These are phyloP conservation scores for Sylvia borin DNA, from an alignment of 2,797 vertebrate species.

Conservation along the genomic window DNA sequence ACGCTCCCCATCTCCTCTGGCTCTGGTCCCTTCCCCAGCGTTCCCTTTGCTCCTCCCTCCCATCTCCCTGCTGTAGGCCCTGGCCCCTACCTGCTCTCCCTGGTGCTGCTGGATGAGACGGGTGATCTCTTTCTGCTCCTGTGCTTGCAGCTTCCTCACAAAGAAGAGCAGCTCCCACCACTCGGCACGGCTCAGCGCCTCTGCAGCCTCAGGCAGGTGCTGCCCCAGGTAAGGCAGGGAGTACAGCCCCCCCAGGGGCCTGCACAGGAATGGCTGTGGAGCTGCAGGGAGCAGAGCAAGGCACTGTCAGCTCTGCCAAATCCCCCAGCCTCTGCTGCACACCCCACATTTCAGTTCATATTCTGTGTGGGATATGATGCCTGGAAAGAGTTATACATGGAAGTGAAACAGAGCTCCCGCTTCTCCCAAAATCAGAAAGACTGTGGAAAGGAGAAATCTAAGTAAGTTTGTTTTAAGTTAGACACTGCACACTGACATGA, in stretches of 20 bases:
- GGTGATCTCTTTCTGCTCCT: conserved; percentile 84
- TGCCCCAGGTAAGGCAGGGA: conserved; percentile 86
- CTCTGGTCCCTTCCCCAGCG: background rate
- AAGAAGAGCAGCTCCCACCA: conserved; percentile 99
- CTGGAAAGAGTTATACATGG: background rate
- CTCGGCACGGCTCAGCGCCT: conserved; percentile 83
- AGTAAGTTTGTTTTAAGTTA: background rate
- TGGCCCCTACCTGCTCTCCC: conserved; percentile 80
- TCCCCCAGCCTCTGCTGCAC: background rate
- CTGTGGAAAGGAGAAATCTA: background rate
- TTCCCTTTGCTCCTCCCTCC: background rate
- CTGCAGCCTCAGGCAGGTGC: conserved; percentile 48
- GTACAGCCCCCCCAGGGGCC: conserved; percentile 84
- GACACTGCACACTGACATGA: background rate
- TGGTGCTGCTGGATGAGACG: conserved; percentile 79
- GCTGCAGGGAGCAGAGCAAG: conserved; percentile 67
- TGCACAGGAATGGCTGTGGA: conserved; percentile 83
- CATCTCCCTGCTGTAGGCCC: background rate
- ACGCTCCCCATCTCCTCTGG: background rate
- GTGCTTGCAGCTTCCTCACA: conserved; percentile 86
- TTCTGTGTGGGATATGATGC: background rate
- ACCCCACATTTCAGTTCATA: background rate
- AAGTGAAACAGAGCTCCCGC: background rate
- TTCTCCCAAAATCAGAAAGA: background rate
- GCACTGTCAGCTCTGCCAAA: background rate